phyloP scores from a whole-genome alignment of 2,797 vertebrate genomes.

The Pelobates cultripes region DNA sequence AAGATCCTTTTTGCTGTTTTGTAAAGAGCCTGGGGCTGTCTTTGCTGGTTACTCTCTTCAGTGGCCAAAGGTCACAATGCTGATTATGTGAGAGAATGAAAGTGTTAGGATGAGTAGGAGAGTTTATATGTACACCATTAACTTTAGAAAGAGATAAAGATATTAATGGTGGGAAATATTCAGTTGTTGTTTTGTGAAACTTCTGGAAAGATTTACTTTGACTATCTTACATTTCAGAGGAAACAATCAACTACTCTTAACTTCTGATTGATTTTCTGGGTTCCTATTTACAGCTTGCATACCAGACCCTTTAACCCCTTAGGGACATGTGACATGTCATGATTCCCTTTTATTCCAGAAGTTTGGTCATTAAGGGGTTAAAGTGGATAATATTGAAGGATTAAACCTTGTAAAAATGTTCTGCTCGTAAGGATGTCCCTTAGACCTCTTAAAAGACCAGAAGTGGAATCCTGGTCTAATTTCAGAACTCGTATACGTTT shows the following conservation, averaged over 20 bases:
- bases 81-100: slow-evolving; percentile 63
- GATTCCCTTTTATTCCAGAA: too few relatives aligned
- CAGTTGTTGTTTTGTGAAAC: neutral
- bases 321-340: too few relatives aligned
- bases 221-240: neutral
- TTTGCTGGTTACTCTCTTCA: slow-evolving; percentile 56
- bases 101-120: slow-evolving; percentile 56
- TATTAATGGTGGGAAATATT: slow-evolving; percentile 10
- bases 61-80: slow-evolving; percentile 60
- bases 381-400: too few relatives aligned
- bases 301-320: neutral
- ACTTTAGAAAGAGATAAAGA: slow-evolving; percentile 50
- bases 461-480: neutral
- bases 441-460: neutral
- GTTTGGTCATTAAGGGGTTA: too few relatives aligned
- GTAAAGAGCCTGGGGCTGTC: slow-evolving; percentile 33
- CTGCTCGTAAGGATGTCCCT: neutral
- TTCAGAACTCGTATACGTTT: neutral
- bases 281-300: neutral
- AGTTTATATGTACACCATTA: slow-evolving; percentile 52
- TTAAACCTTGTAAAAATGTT: neutral
- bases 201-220: neutral
- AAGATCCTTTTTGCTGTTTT: slow-evolving; percentile 40
- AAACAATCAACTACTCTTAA: neutral
- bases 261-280: neutral